phyloP scores from a whole-genome alignment of 2,113 vertebrate species.

The Dunckerocampus dactyliophorus region DNA sequence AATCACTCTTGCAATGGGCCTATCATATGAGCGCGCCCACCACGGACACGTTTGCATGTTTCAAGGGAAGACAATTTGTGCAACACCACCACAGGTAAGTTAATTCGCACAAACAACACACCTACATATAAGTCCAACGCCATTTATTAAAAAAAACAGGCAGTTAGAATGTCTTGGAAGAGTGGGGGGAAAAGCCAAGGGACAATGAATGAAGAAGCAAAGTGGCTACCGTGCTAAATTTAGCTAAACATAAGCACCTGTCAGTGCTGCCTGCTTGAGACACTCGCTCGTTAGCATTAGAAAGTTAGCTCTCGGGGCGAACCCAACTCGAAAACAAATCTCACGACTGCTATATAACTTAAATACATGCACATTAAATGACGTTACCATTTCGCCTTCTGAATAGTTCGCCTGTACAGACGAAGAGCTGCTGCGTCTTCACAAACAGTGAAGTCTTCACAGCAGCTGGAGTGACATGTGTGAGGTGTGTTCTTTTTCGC shows the following conservation, averaged over 20 bases:
- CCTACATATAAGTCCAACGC: neutral
- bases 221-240: conserved; percentile 55
- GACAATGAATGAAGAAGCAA: conserved; percentile 54
- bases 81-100: neutral
- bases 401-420: neutral
- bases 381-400: conserved; percentile 51
- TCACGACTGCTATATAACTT: neutral
- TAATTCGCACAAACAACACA: neutral
- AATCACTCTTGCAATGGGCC: neutral
- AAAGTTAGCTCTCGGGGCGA: neutral
- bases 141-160: too few species aligned
- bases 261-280: conserved; percentile 28
- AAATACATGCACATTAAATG: accelerated
- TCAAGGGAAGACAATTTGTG: neutral
- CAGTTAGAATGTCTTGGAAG: neutral
- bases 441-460: conserved; percentile 14
- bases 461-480: conserved; percentile 55
- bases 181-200: conserved; percentile 2
- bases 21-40: neutral
- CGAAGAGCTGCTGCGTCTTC: conserved; percentile 1
- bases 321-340: neutral
- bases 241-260: conserved; percentile 58
- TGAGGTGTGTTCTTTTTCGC: neutral
- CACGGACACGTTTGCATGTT: neutral
- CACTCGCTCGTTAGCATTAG: conserved; percentile 45